Percentiles rank a stretch among this genome's conserved stretches.
phyloP scores from a whole-genome alignment of 2,888 invertebrate species.

The Rhagonycha fulva region DNA sequence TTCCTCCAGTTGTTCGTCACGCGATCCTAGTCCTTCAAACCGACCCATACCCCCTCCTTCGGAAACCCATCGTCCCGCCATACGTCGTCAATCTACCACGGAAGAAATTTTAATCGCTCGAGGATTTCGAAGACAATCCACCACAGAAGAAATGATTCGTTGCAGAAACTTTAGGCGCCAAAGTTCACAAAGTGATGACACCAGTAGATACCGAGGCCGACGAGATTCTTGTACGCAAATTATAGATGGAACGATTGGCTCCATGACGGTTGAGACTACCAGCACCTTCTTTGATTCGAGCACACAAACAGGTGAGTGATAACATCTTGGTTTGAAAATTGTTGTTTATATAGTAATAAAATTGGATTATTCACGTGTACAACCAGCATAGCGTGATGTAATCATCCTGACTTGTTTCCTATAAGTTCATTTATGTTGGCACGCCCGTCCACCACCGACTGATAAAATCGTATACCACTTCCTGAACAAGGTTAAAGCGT shows the following conservation, averaged over 20 bases:
- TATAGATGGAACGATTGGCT: slow-evolving; percentile 86
- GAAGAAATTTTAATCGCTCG: slow-evolving; percentile 90
- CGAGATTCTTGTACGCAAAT: slow-evolving; percentile 89
- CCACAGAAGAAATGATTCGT: slow-evolving; percentile 91
- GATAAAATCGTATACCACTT: slow-evolving; percentile 27
- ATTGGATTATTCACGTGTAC: background rate
- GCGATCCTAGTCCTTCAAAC: slow-evolving; percentile 84
- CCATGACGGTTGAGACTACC: slow-evolving; percentile 92
- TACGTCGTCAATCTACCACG: slow-evolving; percentile 86
- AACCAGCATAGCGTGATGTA: slow-evolving; percentile 12
- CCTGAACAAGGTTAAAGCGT: slow-evolving; percentile 22
- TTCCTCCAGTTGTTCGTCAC: slow-evolving; percentile 78
- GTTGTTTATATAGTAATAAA: background rate
- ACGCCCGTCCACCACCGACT: slow-evolving; percentile 9
- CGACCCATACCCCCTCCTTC: slow-evolving; percentile 59
- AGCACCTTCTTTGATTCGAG: slow-evolving; percentile 92
- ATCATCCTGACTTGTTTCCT: slow-evolving; percentile 13
- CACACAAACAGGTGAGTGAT: slow-evolving; percentile 84
- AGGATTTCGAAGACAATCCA: slow-evolving; percentile 87
- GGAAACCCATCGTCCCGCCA: slow-evolving; percentile 71
- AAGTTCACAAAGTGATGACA: slow-evolving; percentile 87
- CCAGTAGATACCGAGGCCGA: slow-evolving; percentile 70
- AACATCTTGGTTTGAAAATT: background rate
- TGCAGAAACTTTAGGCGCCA: slow-evolving; percentile 90
- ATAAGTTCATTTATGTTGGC: slow-evolving; percentile 11